Base-by-base conservation (phyloP, 2,797 vertebrate species). In the Lutjanus argentimaculatus region DNA sequence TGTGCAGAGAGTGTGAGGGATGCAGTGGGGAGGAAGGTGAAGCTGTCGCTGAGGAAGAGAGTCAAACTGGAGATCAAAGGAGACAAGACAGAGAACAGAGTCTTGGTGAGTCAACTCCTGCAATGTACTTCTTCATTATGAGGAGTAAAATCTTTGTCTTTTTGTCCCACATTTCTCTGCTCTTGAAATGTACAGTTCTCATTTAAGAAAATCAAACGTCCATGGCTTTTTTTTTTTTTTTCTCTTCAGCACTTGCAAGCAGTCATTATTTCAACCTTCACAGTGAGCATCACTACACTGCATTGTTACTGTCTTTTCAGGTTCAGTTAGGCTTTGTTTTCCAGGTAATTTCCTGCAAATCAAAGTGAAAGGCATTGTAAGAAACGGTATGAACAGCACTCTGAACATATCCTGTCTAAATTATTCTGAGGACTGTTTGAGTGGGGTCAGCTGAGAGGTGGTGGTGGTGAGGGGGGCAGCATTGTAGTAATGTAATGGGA, bases 41-140 rank as follows among this genome's bases (percentile, higher is more conserved):
- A 97, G 93, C 96, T 99, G 92, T 96, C 96, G 0, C 92, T 99
- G 85, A 97, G 96, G 94, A 99, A 97, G 95, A 97, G 95, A 93
- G 97, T 99, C 67, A 98, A 97, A 81, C 89, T 99, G 91, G 98
- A 99, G 95, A 95, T 96, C 79, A 99, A 98, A 94, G 97, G 96
- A 82, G 97, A 98, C 94, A 97, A 96, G 95, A 95, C 97, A 51
- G 97, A 98, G 87, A 98, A 98, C 95, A 97, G 94, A 95, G 97
- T 98, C 76, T 69, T 99, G 97, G 98, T 98, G 93, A 97, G 97
- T 96, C 71, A 52, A 77, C 55, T 43, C 45, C 52, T 0, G 66
- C 70, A 36, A 36, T 36, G 30, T 72, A 8, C 52, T 59, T 62
- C 74, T 83, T 85, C 59, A 67, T 85, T 79, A 82, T 66, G n/a